Evolutionary conservation across 2,888 invertebrate species (phyloP).

Genomic region (Drosophila koepferae): DNA sequence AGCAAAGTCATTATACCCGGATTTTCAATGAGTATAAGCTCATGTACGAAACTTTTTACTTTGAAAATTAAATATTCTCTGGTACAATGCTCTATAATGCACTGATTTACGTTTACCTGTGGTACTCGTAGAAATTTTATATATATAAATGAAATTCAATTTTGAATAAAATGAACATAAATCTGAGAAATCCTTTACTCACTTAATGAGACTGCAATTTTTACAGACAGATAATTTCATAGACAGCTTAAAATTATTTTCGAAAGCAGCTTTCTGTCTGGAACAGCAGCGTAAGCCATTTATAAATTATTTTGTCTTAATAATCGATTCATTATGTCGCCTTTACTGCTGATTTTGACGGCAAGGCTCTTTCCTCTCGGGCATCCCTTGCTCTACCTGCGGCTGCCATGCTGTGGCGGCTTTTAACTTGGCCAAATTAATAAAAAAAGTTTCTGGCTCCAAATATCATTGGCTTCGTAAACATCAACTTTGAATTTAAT

Average conservation of each 20-base stretch:
- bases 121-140: neutral
- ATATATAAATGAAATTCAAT: neutral
- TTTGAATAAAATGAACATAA: neutral
- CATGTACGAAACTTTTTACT: too few relatives aligned
- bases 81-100: neutral
- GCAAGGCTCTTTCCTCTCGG: neutral
- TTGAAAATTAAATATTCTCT: neutral
- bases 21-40: too few relatives aligned
- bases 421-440: slow-evolving; percentile 8
- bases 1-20: too few relatives aligned
- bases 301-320: slow-evolving; percentile 6
- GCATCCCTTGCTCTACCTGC: neutral
- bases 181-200: neutral
- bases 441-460: slow-evolving; percentile 2
- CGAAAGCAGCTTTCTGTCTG: neutral
- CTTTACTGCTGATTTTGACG: neutral
- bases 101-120: neutral
- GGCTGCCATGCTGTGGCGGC: neutral
- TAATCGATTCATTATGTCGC: slow-evolving; percentile 11
- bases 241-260: neutral
- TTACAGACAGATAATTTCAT: slow-evolving; percentile 1
- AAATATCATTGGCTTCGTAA: slow-evolving; percentile 15
- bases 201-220: neutral
- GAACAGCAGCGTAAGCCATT: neutral
- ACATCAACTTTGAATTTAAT: slow-evolving; percentile 24